A percentile compares a stretch with the other conserved stretches of the same genome.
phyloP scores from a whole-genome alignment of 2,113 vertebrate genomes.

The Protobothrops mucrosquamatus region DNA sequence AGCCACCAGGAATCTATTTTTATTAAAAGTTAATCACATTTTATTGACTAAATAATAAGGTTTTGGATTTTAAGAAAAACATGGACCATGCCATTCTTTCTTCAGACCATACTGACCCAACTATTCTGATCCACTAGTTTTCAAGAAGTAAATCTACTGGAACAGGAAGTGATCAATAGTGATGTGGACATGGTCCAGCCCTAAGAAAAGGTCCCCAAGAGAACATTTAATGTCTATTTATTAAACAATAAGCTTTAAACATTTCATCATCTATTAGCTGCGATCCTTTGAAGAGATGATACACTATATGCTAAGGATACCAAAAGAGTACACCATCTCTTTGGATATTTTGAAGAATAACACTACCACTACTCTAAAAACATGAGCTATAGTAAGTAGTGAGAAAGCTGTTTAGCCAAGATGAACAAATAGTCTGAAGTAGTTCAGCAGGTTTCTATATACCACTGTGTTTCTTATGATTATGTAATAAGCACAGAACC shows the following conservation, averaged over 20 bases:
- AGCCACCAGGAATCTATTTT: background rate
- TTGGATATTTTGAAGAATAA: background rate
- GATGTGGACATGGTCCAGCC: background rate
- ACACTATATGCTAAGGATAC: background rate
- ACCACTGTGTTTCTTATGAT: background rate
- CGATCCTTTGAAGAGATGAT: background rate
- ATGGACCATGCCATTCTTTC: background rate
- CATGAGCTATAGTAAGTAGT: background rate
- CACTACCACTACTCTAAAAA: background rate
- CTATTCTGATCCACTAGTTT: background rate
- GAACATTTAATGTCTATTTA: background rate
- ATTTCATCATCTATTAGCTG: background rate
- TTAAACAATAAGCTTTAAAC: background rate
- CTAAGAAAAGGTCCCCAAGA: background rate
- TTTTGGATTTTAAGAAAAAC: background rate
- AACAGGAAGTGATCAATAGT: background rate
- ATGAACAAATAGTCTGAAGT: background rate
- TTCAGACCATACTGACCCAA: background rate
- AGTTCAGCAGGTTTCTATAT: background rate
- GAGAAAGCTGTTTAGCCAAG: background rate
- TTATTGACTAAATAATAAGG: background rate
- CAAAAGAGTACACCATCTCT: background rate
- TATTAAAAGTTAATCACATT: background rate
- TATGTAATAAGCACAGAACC: background rate
- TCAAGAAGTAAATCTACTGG: background rate